Conservation (phyloP, 2,113 vertebrate species). For the Forbesichthys agassizii region DNA sequence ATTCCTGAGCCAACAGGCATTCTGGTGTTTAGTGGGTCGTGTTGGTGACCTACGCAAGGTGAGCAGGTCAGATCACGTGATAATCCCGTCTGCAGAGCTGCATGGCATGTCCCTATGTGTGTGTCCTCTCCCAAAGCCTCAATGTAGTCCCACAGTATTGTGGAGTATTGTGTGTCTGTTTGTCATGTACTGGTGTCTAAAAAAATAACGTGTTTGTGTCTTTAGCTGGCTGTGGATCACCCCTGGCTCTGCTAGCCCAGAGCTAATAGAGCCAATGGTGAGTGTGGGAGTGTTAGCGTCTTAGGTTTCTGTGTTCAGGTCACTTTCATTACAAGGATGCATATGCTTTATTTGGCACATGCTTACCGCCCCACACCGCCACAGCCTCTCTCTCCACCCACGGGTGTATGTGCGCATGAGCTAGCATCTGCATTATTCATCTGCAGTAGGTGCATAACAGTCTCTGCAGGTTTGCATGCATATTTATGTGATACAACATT, state of each 20-base stretch:
- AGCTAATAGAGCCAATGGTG: background rate
- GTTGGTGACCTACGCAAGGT: constrained; percentile 47
- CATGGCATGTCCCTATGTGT: constrained; percentile 23
- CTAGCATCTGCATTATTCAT: background rate
- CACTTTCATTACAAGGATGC: background rate
- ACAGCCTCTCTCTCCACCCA: background rate
- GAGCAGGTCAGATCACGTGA: constrained; percentile 66
- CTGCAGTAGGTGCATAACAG: background rate
- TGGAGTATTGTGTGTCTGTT: too few species aligned
- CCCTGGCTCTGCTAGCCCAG: background rate
- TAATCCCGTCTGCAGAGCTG: constrained; percentile 61
- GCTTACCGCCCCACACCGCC: constrained; percentile 20
- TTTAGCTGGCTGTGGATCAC: background rate
- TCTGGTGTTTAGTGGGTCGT: constrained; percentile 42
- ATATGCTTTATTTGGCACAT: constrained; percentile 29
- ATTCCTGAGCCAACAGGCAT: constrained; percentile 69
- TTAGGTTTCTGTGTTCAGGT: constrained; percentile 2
- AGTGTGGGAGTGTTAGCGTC: constrained; percentile 3
- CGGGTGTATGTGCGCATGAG: background rate
- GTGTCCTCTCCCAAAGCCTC: constrained; percentile 28
- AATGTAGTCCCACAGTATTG: background rate
- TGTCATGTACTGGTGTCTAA: too few species aligned
- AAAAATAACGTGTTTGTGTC: too few species aligned
- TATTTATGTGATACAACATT: too few species aligned
- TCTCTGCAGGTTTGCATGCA: constrained; percentile 1